Conservation (phyloP, 2,113 vertebrate species). For the Albula goreensis region DNA sequence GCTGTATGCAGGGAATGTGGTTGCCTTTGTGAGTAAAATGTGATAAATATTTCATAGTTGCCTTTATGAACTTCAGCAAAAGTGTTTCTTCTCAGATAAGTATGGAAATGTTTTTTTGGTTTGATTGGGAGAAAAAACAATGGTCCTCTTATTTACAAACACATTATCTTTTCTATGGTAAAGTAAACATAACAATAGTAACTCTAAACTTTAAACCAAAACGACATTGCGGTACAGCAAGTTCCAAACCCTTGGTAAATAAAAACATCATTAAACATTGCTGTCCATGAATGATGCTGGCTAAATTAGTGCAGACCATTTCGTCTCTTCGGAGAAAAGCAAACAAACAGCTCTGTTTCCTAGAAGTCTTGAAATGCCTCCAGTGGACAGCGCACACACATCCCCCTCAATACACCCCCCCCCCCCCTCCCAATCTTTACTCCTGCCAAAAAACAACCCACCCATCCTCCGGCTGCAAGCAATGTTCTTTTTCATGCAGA, state of each 20-base stretch:
- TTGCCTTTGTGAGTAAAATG: neutral
- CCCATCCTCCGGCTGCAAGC: constrained; percentile 36
- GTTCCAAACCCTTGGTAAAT: constrained; percentile 13
- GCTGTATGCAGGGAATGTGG: neutral
- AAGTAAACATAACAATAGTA: neutral
- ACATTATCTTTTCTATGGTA: no score
- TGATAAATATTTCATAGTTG: neutral
- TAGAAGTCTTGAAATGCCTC: constrained; percentile 68
- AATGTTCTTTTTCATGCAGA: constrained; percentile 18
- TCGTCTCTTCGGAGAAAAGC: constrained; percentile 29
- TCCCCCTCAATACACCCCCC: constrained; percentile 30
- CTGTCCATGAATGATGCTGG: constrained; percentile 39
- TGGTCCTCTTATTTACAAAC: no score
- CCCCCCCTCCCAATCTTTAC: constrained; percentile 33
- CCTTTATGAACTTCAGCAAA: neutral
- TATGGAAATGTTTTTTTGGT: neutral
- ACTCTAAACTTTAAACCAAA: neutral
- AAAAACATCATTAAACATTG: constrained; percentile 30
- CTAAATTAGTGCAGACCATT: constrained; percentile 48
- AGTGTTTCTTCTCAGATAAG: no score
- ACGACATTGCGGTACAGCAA: neutral
- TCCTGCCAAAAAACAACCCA: constrained; percentile 29
- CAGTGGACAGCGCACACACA: constrained; percentile 32
- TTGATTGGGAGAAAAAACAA: neutral
- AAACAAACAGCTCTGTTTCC: constrained; percentile 70